phyloP scores from a whole-genome alignment of 2,113 vertebrate genomes.

The Corythornis madagascariensis region DNA sequence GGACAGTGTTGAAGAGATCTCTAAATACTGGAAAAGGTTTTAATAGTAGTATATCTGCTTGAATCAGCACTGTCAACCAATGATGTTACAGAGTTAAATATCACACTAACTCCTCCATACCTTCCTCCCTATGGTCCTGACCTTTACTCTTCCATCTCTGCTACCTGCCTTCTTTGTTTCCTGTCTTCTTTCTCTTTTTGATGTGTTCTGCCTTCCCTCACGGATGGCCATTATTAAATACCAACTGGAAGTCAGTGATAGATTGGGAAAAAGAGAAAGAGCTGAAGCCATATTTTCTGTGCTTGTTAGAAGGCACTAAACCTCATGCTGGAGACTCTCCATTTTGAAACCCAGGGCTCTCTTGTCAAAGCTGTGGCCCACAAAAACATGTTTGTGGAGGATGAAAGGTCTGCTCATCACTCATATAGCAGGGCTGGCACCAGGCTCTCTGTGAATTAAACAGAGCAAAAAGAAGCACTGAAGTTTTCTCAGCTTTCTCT shows the following conservation, averaged over 20 bases:
- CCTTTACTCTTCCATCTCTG: neutral
- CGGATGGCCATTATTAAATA: neutral
- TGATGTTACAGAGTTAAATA: constrained; percentile 9
- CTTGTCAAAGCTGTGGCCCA: neutral
- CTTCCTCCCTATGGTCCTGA: neutral
- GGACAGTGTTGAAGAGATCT: neutral
- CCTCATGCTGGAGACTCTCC: neutral
- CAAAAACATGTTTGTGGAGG: neutral
- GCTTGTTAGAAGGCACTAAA: neutral
- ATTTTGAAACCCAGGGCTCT: neutral
- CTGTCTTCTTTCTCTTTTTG: neutral
- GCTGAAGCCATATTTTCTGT: neutral
- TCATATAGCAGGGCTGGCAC: neutral
- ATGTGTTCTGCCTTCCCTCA: neutral
- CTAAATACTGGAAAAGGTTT: neutral
- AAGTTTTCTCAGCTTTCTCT: neutral
- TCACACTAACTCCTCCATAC: neutral
- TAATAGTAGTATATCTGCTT: neutral
- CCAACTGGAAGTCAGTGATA: neutral
- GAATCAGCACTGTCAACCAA: neutral
- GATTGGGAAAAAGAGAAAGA: accelerated
- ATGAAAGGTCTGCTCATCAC: accelerated
- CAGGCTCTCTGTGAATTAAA: neutral
- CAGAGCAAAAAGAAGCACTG: neutral
- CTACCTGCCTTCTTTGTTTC: neutral